These are phyloP conservation scores for Tetrax tetrax DNA, from an alignment of 2,113 vertebrate genomes.

Conservation along the genomic window DNA sequence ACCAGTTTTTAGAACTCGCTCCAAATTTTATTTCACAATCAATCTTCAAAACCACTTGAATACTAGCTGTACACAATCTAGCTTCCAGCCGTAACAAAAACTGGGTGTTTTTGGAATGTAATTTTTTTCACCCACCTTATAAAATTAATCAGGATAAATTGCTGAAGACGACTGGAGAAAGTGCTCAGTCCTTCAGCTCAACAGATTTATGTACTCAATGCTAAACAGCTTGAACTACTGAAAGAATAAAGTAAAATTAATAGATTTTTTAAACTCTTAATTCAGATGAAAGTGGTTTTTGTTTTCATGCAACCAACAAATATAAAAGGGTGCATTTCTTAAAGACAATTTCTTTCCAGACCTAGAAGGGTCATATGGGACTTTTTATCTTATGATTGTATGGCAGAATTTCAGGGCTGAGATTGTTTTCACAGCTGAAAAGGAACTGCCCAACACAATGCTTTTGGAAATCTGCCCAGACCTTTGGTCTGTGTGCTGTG, in stretches of 20 bases:
- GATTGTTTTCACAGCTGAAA: constrained; percentile 75
- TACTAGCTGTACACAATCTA: not conserved
- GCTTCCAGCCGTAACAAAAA: not conserved
- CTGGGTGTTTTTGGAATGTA: not conserved
- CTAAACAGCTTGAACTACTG: not conserved
- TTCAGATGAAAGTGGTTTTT: not conserved
- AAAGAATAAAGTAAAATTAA: not conserved
- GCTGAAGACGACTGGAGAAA: not conserved
- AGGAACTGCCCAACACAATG: constrained; percentile 62
- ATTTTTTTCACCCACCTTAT: not conserved
- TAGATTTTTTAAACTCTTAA: not conserved
- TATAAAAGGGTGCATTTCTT: not conserved
- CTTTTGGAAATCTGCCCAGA: constrained; percentile 64
- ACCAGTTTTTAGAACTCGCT: not conserved
- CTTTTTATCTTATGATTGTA: constrained; percentile 55
- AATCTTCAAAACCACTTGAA: not conserved
- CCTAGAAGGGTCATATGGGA: constrained; percentile 14
- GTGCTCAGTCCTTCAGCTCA: not conserved
- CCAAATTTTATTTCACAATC: not conserved
- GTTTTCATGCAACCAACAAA: not conserved
- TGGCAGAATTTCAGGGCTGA: constrained; percentile 60
- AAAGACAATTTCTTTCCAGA: constrained; percentile 43
- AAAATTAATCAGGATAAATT: not conserved
- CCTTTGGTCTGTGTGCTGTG: constrained; percentile 49
- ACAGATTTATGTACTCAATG: not conserved